Evolutionary conservation across 2,888 invertebrate species (phyloP).

Genomic region (Noctua comes): DNA sequence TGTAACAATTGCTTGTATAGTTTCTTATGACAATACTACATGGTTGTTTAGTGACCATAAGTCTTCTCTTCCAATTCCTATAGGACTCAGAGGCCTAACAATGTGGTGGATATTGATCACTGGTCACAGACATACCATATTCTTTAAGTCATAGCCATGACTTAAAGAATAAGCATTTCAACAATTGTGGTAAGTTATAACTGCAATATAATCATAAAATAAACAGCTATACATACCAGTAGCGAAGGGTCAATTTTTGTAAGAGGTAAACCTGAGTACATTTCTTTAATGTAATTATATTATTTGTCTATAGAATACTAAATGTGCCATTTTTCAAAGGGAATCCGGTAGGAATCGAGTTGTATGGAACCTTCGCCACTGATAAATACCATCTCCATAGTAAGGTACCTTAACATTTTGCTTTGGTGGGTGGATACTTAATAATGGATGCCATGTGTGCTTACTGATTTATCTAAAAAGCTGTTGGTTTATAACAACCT

Average conservation of each 20-base stretch:
- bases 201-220: neutral
- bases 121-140: neutral
- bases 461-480: neutral
- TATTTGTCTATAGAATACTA: no score
- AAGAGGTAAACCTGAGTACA: no score
- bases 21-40: neutral
- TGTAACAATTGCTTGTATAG: neutral
- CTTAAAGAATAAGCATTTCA: no score
- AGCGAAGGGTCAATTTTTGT: no score
- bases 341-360: no score
- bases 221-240: neutral
- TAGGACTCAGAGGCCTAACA: neutral
- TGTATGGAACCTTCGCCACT: no score
- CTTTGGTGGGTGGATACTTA: neutral
- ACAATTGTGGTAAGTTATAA: constrained; percentile 4
- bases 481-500: neutral
- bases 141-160: neutral
- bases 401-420: neutral
- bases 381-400: neutral
- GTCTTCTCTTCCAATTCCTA: neutral
- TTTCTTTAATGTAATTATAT: no score
- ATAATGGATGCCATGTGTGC: neutral
- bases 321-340: no score
- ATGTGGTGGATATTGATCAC: neutral
- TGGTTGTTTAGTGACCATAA: neutral